phyloP scores from a whole-genome alignment of 2,113 vertebrate species.

The Probosciger aterrimus region DNA sequence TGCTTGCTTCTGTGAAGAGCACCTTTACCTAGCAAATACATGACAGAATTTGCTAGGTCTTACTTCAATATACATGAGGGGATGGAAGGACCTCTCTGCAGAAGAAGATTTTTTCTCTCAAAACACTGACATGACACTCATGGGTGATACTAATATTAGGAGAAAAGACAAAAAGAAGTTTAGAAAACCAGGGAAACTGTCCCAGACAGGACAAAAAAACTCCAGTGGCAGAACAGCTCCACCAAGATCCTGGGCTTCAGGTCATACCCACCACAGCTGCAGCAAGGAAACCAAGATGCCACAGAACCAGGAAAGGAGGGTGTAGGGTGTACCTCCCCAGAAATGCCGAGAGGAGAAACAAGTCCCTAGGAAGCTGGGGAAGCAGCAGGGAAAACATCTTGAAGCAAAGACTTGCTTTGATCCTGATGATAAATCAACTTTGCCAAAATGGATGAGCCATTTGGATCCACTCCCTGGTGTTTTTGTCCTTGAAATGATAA shows the following conservation, averaged over 20 bases:
- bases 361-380: background rate
- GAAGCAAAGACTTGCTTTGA: background rate
- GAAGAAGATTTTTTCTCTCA: background rate
- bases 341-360: background rate
- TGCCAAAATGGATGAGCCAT: background rate
- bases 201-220: background rate
- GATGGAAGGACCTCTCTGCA: background rate
- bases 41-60: background rate
- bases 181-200: background rate
- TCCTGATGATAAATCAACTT: background rate
- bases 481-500: constrained; percentile 2
- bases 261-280: background rate
- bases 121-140: background rate
- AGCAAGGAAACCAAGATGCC: background rate
- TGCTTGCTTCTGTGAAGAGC: background rate
- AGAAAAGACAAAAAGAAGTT: background rate
- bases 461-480: background rate
- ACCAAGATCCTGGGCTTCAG: background rate
- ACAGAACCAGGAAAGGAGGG: background rate
- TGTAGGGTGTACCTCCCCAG: background rate
- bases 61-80: background rate
- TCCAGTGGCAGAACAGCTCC: background rate
- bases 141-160: background rate
- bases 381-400: background rate
- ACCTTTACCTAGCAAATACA: background rate